phyloP scores from a whole-genome alignment of 1,140 invertebrate genomes.

The Stegodyphus dumicola region DNA sequence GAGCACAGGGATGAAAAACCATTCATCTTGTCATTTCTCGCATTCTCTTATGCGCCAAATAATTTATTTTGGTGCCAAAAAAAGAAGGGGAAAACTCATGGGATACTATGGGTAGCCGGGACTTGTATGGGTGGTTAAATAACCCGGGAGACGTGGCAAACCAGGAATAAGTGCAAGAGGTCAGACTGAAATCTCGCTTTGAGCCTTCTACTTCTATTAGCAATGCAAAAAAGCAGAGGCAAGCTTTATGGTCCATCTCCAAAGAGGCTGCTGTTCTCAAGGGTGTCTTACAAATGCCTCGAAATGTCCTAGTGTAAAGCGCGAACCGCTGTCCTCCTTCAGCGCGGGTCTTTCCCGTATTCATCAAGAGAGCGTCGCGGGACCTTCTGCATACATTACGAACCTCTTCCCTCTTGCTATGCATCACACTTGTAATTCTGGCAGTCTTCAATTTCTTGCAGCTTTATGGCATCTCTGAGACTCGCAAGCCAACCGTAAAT shows the following conservation, averaged over 20 bases:
- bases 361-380: slow-evolving; percentile 47
- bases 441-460: slow-evolving; percentile 54
- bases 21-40: slow-evolving; percentile 46
- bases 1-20: slow-evolving; percentile 31
- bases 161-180: slow-evolving; percentile 40
- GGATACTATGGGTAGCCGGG: slow-evolving; percentile 20
- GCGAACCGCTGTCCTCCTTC: slow-evolving; percentile 52
- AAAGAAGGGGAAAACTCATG: slow-evolving; percentile 14
- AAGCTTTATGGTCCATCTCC: slow-evolving; percentile 57
- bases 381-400: slow-evolving; percentile 57
- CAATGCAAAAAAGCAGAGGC: slow-evolving; percentile 56
- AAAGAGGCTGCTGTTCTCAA: slow-evolving; percentile 32
- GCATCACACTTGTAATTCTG: slow-evolving; percentile 60
- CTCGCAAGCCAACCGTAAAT: slow-evolving; percentile 40
- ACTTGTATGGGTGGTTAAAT: slow-evolving; percentile 37
- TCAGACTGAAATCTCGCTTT: slow-evolving; percentile 40
- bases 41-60: slow-evolving; percentile 23
- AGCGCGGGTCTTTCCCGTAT: slow-evolving; percentile 33
- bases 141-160: slow-evolving; percentile 36
- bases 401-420: slow-evolving; percentile 21
- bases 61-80: slow-evolving; percentile 29
- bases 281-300: slow-evolving; percentile 43
- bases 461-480: slow-evolving; percentile 56
- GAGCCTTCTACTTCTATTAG: slow-evolving; percentile 47
- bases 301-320: slow-evolving; percentile 46